phyloP scores from a whole-genome alignment of 2,113 vertebrate species.

The Dendropsophus ebraccatus region DNA sequence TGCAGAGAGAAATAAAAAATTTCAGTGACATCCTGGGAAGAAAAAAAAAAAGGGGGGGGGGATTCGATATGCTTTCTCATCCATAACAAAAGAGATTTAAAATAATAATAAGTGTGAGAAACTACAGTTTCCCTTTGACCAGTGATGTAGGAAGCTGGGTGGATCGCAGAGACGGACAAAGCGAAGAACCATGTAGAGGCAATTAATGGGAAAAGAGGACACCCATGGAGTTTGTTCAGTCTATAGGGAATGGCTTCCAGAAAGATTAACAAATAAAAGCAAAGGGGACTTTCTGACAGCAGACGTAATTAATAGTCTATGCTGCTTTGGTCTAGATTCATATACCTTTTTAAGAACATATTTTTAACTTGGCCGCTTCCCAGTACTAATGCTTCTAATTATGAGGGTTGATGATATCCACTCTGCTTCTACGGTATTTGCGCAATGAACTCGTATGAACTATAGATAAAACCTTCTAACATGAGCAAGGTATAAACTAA shows the following conservation, averaged over 20 bases:
- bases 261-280: constrained; percentile 68
- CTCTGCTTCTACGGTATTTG: background rate
- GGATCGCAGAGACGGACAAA: constrained; percentile 65
- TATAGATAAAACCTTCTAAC: constrained; percentile 14
- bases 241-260: constrained; percentile 68
- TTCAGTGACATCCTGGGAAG: constrained; percentile 63
- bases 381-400: constrained; percentile 47
- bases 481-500: background rate
- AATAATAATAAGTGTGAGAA: constrained; percentile 73
- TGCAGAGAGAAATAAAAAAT: constrained; percentile 67
- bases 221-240: constrained; percentile 64
- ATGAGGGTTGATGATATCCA: constrained; percentile 37
- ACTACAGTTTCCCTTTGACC: constrained; percentile 68
- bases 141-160: constrained; percentile 63
- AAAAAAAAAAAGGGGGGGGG: too few species aligned
- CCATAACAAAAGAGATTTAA: constrained; percentile 71
- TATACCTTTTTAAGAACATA: constrained; percentile 46
- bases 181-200: constrained; percentile 62
- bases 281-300: constrained; percentile 63
- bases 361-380: constrained; percentile 29
- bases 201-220: constrained; percentile 68
- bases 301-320: constrained; percentile 49
- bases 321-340: constrained; percentile 44
- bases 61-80: constrained; percentile 65
- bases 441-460: constrained; percentile 38